Base-by-base conservation (phyloP, 2,888 invertebrate genomes). In the Cetonia aurata region DNA sequence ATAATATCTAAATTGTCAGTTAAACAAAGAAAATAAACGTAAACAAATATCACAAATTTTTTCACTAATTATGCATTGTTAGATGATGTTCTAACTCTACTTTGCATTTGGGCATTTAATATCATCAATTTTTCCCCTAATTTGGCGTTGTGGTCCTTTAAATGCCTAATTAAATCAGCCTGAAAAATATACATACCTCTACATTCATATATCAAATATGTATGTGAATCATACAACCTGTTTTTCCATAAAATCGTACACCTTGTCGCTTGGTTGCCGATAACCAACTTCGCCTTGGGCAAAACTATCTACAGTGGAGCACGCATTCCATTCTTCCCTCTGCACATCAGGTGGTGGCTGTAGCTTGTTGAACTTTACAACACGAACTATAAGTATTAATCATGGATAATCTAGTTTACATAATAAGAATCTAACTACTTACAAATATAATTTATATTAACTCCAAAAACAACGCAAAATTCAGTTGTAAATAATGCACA, bases 81-180 rank as follows among this genome's bases (percentile, higher is more conserved):
- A 19, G 69, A 42, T 15, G 69, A 46, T 17, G 72, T 65, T 65
- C 74, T 65, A 33, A 68, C 69, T 57, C 79, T 74, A n/a, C 79
- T 77, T 67, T 84, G 85, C 69, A 87, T 78, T 81, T 87, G 87
- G 59, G 87, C 85, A 80, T 86, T 88, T 77, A 89, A 81, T 71
- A 87, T 83, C 86, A 91, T 89, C 76, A 92, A 84, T 80, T 89
- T 90, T 75, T 89, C 88, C 75, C 90, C 89, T 50, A 92, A 84
- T 78, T 88, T 87, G 33, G 87, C 87, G 77, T 92, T 91, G 75
- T 91, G 91, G 78, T 92, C 91, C 75, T 88, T 88, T 69, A 92
- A 83, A 79, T 91, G 91, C 78, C 88, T 86, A 74, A 92, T 92
- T 8, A 92, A 84, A 83, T 92, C 92, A 31, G 92, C 91, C 86